Conservation (phyloP, 1,140 invertebrate genomes). For the Monomorium pharaonis region DNA sequence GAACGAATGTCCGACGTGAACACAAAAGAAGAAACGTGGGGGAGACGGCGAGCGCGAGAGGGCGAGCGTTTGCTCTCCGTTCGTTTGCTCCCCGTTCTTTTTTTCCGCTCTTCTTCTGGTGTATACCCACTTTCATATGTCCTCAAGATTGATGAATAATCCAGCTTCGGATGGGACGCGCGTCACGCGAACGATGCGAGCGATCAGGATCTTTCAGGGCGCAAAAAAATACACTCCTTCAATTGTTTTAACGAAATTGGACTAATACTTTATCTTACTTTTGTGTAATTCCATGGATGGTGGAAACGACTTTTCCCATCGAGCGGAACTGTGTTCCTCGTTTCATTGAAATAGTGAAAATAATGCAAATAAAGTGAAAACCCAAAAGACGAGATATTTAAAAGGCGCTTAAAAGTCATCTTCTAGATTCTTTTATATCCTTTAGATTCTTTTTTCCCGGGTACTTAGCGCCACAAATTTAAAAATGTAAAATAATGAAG, state of each 20-base stretch:
- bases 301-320: background rate
- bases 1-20: slow-evolving; percentile 10
- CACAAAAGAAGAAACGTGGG: background rate
- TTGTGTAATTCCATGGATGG: background rate
- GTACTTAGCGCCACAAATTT: background rate
- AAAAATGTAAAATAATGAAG: background rate
- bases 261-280: background rate
- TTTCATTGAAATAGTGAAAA: slow-evolving; percentile 3
- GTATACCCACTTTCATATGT: slow-evolving; percentile 19
- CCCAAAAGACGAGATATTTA: background rate
- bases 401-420: background rate
- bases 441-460: background rate
- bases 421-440: background rate
- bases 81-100: background rate
- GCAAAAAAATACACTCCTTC: slow-evolving; percentile 26
- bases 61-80: slow-evolving; percentile 10
- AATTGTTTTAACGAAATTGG: background rate
- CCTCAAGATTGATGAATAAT: slow-evolving; percentile 28
- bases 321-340: background rate
- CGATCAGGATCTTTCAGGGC: slow-evolving; percentile 1
- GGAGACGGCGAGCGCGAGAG: background rate
- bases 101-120: background rate
- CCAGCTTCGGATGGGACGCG: background rate
- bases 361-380: background rate
- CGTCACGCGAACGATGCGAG: slow-evolving; percentile 1